A percentile compares a stretch with the other conserved stretches of the same genome.
These are phyloP conservation scores for Cassiopea andromeda DNA, from an alignment of 30 jellyfish, hydroid and myxozoan species.

Conservation along the genomic window DNA sequence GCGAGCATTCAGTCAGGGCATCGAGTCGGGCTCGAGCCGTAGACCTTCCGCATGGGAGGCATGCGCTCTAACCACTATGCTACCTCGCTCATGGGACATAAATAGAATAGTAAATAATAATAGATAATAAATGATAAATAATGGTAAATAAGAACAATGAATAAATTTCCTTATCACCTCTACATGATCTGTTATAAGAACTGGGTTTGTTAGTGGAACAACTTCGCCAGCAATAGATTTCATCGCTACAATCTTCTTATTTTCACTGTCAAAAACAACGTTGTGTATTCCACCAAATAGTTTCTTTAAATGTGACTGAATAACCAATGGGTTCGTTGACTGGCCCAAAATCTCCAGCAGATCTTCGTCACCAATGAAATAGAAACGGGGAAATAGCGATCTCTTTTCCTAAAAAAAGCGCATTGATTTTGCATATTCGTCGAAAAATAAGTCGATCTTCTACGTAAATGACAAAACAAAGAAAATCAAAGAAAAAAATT, in stretches of 20 bases:
- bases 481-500: background rate
- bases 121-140: no score
- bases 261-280: slow-evolving; percentile 85
- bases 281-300: slow-evolving; percentile 98
- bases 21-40: no score
- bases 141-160: background rate
- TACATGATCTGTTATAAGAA: slow-evolving; percentile 85
- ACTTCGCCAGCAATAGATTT: slow-evolving; percentile 95
- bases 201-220: slow-evolving; percentile 79
- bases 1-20: no score
- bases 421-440: no score
- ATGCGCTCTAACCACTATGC: no score
- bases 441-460: background rate
- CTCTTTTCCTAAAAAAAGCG: slow-evolving; percentile 85
- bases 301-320: slow-evolving; percentile 97
- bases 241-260: slow-evolving; percentile 87
- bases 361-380: slow-evolving; percentile 99
- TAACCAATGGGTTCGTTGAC: slow-evolving; percentile 96
- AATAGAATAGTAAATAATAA: no score
- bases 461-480: background rate
- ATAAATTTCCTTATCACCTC: slow-evolving; percentile 59
- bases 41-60: no score
- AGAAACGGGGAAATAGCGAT: slow-evolving; percentile 96
- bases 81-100: no score
- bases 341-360: slow-evolving; percentile 96